Conservation (phyloP, 2,113 vertebrate genomes). For the Serilophus lunatus region DNA sequence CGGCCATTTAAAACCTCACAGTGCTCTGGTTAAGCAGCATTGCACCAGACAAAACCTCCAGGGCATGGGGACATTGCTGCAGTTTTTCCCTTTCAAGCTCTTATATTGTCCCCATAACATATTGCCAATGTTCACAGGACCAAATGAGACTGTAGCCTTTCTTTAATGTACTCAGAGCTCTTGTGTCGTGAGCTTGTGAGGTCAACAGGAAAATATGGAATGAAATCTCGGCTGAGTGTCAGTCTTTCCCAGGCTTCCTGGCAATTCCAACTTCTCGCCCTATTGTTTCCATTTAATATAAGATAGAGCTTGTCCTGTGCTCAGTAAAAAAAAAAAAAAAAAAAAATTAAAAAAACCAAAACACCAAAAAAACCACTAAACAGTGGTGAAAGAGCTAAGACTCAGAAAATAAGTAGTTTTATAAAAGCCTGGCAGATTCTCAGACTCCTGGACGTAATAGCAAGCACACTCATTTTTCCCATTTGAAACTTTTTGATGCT, state of each 20-base stretch:
- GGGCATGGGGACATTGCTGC: conserved; percentile 51
- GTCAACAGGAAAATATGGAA: conserved; percentile 61
- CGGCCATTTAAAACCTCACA: conserved; percentile 59
- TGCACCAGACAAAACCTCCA: conserved; percentile 59
- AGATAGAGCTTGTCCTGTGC: background rate
- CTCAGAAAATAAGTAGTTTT: conserved; percentile 18
- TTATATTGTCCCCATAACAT: conserved; percentile 61
- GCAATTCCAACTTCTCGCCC: conserved; percentile 36
- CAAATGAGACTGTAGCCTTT: conserved; percentile 60
- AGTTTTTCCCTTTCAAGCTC: conserved; percentile 57
- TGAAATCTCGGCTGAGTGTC: conserved; percentile 32
- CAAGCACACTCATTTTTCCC: background rate
- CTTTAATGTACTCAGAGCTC: conserved; percentile 60
- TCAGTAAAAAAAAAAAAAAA: background rate
- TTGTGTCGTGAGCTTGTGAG: conserved; percentile 46
- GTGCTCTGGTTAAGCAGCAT: conserved; percentile 49
- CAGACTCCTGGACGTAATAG: background rate
- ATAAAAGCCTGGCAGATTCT: conserved; percentile 9
- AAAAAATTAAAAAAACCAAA: background rate
- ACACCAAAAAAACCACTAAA: background rate
- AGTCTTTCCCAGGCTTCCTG: conserved; percentile 57
- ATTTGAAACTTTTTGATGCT: background rate
- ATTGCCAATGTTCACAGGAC: conserved; percentile 59
- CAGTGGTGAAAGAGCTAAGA: background rate
- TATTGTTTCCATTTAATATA: conserved; percentile 56